A percentile compares a stretch with the other conserved stretches of the same genome.
These are phyloP conservation scores for Bombus confusus DNA, from an alignment of 1,140 invertebrate genomes.

Conservation along the genomic window DNA sequence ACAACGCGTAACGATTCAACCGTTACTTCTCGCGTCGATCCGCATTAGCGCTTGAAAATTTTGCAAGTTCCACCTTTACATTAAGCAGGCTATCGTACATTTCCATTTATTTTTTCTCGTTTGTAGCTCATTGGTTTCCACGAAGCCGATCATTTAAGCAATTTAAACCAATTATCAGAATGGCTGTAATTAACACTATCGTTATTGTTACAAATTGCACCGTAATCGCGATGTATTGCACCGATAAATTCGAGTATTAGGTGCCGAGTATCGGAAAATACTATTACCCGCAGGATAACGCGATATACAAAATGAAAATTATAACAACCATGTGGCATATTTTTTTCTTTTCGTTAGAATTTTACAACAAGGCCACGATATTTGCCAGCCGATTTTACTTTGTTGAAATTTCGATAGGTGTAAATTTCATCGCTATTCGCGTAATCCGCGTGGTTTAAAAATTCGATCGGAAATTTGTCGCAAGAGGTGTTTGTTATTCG, in stretches of 20 bases:
- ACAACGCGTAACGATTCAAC: background rate
- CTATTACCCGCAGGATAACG: background rate
- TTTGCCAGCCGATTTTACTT: too few relatives aligned
- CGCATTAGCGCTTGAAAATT: too few relatives aligned
- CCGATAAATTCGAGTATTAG: slow-evolving; percentile 18
- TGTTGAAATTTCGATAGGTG: too few relatives aligned
- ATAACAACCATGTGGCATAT: background rate
- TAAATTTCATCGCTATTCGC: too few relatives aligned
- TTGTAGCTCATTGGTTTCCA: background rate
- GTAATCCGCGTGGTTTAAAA: fast-evolving
- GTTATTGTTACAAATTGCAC: slow-evolving; percentile 24
- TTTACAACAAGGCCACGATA: too few relatives aligned
- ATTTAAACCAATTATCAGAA: slow-evolving; percentile 19
- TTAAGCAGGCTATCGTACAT: too few relatives aligned
- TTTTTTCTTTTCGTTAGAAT: background rate
- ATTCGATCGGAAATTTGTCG: background rate
- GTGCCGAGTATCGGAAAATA: slow-evolving; percentile 14
- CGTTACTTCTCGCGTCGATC: too few relatives aligned
- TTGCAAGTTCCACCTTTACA: fast-evolving
- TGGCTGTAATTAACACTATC: slow-evolving; percentile 14
- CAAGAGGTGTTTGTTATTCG: background rate
- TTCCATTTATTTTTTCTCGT: background rate
- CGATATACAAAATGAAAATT: background rate
- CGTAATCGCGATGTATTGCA: background rate
- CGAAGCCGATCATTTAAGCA: slow-evolving; percentile 6